phyloP scores from a whole-genome alignment of 2,113 vertebrate genomes.

The Phalacrocorax carbo region DNA sequence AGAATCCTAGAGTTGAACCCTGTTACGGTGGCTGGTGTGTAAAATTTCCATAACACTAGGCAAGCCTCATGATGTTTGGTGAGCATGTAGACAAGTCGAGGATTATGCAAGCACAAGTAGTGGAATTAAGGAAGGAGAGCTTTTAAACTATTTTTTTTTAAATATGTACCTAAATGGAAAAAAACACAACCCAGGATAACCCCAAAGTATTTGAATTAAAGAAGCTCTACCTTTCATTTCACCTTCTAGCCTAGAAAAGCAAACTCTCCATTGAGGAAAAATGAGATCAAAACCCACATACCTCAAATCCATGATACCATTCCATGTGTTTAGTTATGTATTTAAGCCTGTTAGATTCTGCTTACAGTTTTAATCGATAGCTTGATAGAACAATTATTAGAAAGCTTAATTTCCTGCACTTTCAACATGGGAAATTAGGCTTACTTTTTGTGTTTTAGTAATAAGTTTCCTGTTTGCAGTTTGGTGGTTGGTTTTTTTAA shows the following conservation, averaged over 20 bases:
- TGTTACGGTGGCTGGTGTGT: neutral
- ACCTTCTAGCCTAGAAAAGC: neutral
- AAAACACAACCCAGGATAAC: neutral
- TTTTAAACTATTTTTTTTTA: neutral
- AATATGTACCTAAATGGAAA: neutral
- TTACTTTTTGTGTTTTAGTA: neutral
- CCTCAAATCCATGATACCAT: neutral
- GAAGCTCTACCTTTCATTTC: neutral
- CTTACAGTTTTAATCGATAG: neutral
- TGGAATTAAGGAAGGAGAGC: neutral
- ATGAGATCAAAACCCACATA: neutral
- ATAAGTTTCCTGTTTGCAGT: neutral
- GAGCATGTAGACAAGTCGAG: neutral
- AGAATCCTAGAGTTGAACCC: neutral
- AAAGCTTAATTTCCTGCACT: neutral
- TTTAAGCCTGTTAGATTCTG: neutral
- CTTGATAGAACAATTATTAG: neutral
- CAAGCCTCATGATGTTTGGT: neutral
- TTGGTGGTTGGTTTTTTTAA: neutral
- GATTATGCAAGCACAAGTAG: neutral
- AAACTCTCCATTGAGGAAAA: neutral
- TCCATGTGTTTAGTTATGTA: neutral
- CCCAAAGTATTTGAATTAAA: neutral
- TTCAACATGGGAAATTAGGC: neutral
- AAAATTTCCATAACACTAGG: neutral